These are phyloP conservation scores for Bedellia somnulentella DNA, from an alignment of 2,888 invertebrate species.

Conservation along the genomic window DNA sequence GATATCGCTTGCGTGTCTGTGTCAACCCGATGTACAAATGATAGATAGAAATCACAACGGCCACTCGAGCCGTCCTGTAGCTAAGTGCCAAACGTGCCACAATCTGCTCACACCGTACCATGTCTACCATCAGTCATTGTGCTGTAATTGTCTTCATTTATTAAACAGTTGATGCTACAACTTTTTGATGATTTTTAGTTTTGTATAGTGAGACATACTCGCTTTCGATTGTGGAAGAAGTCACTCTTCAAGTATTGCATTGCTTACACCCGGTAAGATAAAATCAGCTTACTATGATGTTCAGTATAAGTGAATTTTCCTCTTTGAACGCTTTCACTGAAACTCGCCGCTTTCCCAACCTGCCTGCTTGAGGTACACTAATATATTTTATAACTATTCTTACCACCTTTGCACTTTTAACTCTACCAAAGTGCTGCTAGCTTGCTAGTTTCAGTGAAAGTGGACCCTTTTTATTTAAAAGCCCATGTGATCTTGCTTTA, in stretches of 20 bases:
- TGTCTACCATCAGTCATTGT: conserved; percentile 30
- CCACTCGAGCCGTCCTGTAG: too few relatives aligned
- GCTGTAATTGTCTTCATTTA: conserved; percentile 46
- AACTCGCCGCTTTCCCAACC: conserved; percentile 41
- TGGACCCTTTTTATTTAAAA: conserved; percentile 36
- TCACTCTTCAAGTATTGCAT: conserved; percentile 59
- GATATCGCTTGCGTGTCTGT: too few relatives aligned
- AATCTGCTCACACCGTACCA: too few relatives aligned
- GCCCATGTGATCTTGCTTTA: conserved; percentile 35
- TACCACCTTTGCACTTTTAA: too few relatives aligned
- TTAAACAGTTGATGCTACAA: conserved; percentile 54
- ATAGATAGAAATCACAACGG: too few relatives aligned
- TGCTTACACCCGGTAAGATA: conserved; percentile 62
- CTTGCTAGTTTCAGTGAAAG: conserved; percentile 47
- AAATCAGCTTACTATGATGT: conserved; percentile 58
- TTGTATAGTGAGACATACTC: conserved; percentile 59
- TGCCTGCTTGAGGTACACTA: too few relatives aligned
- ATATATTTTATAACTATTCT: too few relatives aligned
- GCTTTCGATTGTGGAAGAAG: conserved; percentile 61
- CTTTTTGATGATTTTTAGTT: conserved; percentile 53
- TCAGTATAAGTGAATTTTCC: conserved; percentile 55
- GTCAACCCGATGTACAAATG: too few relatives aligned
- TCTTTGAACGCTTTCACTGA: conserved; percentile 41
- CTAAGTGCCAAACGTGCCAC: too few relatives aligned
- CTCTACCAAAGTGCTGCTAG: neutral